A percentile compares a stretch with the other conserved stretches of the same genome.
Evolutionary conservation across 2,797 vertebrate species (phyloP).

Genomic region (Acipenser transmontanus): DNA sequence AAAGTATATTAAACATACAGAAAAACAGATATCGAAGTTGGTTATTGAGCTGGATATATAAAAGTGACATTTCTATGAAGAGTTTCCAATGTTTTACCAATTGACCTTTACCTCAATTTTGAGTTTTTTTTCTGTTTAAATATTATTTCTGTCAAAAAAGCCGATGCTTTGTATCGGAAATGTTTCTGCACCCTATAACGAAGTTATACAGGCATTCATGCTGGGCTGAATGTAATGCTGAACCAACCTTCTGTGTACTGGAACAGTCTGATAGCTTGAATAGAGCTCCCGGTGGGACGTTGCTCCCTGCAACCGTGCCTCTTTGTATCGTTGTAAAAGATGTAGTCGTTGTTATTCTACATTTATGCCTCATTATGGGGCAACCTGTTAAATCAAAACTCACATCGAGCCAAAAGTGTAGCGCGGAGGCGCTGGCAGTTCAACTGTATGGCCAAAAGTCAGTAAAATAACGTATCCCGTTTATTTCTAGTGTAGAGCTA

Average conservation of each 20-base stretch:
- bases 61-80: too few relatives aligned
- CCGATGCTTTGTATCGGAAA: conserved; percentile 47
- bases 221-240: conserved; percentile 70
- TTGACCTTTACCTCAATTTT: too few relatives aligned
- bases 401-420: conserved; percentile 57
- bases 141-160: too few relatives aligned
- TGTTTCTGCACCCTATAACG: conserved; percentile 56
- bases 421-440: conserved; percentile 51
- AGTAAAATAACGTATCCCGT: conserved; percentile 47
- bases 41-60: too few relatives aligned
- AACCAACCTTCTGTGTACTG: conserved; percentile 70
- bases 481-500: conserved; percentile 47
- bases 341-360: conserved; percentile 67
- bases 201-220: conserved; percentile 62
- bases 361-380: conserved; percentile 75
- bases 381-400: conserved; percentile 80
- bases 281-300: conserved; percentile 76
- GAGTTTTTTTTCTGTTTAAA: too few relatives aligned
- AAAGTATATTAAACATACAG: too few relatives aligned
- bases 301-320: conserved; percentile 64
- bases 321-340: conserved; percentile 47
- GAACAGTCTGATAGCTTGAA: conserved; percentile 57
- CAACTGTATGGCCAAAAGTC: conserved; percentile 42
- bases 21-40: too few relatives aligned
- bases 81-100: too few relatives aligned